Evolutionary conservation across 2,113 vertebrate species (phyloP).

Genomic region (Malurus elegans): DNA sequence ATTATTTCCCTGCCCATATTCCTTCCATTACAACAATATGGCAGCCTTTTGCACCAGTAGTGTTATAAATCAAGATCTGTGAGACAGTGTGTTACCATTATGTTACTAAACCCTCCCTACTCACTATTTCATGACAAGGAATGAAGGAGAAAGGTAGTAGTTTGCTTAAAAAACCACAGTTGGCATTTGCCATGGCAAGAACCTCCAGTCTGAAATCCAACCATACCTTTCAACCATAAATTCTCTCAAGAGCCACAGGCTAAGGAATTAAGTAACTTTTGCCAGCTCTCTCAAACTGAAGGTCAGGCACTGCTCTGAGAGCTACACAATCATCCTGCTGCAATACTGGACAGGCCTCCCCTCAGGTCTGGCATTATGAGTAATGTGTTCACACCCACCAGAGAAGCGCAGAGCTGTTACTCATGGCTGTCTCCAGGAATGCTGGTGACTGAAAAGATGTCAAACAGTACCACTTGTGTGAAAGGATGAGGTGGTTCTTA

Average conservation of each 20-base stretch:
- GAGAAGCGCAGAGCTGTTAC: background rate
- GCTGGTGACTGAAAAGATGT: background rate
- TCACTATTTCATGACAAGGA: background rate
- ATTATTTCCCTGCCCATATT: background rate
- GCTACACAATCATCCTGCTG: background rate
- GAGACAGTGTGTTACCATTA: background rate
- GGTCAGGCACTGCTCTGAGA: background rate
- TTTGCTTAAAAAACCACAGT: background rate
- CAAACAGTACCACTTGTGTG: background rate
- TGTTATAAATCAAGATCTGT: background rate
- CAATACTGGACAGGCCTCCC: background rate
- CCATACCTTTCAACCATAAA: background rate
- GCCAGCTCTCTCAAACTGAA: background rate
- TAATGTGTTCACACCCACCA: accelerated
- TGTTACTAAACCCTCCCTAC: background rate
- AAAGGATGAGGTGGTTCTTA: background rate
- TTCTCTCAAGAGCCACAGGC: background rate
- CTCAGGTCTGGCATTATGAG: background rate
- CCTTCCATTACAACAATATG: background rate
- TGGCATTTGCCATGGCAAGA: background rate
- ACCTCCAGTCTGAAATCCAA: background rate
- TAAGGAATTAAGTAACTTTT: background rate
- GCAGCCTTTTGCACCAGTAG: background rate
- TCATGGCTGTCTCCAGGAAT: accelerated
- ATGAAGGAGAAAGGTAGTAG: accelerated